These are phyloP conservation scores for Heliornis fulica DNA, from an alignment of 2,113 vertebrate genomes.

Conservation along the genomic window DNA sequence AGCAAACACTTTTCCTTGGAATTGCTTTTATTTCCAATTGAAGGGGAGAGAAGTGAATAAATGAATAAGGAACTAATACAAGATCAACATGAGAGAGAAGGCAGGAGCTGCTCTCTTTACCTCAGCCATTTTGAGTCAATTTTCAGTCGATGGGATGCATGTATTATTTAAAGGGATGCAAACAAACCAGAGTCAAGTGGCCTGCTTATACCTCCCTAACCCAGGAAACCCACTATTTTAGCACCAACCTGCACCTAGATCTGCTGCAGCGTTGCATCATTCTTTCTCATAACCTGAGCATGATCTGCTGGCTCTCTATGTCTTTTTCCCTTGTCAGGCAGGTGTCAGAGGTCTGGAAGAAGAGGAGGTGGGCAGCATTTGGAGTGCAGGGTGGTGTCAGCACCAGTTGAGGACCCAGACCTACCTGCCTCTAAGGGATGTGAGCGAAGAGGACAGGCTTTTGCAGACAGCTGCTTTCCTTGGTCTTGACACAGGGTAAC, in stretches of 20 bases:
- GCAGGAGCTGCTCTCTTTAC: not conserved
- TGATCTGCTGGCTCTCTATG: not conserved
- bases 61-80: not conserved
- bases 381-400: not conserved
- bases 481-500: not conserved
- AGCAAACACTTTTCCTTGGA: not conserved
- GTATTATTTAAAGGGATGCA: not conserved
- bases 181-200: not conserved
- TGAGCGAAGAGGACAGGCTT: not conserved
- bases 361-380: not conserved
- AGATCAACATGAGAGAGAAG: not conserved
- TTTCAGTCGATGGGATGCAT: not conserved
- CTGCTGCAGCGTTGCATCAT: not conserved
- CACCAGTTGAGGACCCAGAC: not conserved
- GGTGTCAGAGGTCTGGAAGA: not conserved
- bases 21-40: not conserved
- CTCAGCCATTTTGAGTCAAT: not conserved
- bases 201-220: not conserved
- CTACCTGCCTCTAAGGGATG: too few relatives aligned
- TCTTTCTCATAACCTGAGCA: not conserved
- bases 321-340: not conserved
- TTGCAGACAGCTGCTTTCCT: not conserved
- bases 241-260: not conserved
- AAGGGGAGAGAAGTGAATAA: not conserved
- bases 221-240: not conserved